Evolutionary conservation across 2,797 vertebrate species (phyloP).

Genomic region (Falco biarmicus): DNA sequence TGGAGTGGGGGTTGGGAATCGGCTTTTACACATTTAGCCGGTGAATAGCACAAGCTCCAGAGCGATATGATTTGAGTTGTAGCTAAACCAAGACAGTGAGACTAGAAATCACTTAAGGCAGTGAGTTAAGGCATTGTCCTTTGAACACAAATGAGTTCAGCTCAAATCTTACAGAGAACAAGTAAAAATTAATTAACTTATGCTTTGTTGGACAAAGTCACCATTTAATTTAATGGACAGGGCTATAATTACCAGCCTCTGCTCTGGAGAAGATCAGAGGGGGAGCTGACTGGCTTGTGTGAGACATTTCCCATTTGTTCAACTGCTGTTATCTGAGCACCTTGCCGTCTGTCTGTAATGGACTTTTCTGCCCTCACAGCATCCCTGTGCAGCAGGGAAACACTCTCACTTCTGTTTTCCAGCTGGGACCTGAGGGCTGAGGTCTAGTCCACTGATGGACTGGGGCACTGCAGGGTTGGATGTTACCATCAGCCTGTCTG

Average conservation of each 20-base stretch:
- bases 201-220: neutral
- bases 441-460: neutral
- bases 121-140: neutral
- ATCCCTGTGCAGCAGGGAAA: neutral
- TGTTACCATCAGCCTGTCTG: neutral
- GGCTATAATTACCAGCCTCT: neutral
- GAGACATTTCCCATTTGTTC: constrained; percentile 1
- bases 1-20: neutral
- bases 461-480: neutral
- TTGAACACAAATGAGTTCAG: neutral
- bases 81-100: neutral
- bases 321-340: rapidly evolving
- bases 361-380: neutral
- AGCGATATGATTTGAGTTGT: neutral
- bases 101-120: neutral
- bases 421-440: neutral
- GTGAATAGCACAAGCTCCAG: neutral
- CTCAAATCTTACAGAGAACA: neutral
- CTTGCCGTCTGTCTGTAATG: neutral
- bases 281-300: neutral
- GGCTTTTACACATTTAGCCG: neutral
- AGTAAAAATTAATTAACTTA: constrained; percentile 27
- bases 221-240: neutral
- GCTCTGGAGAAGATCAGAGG: neutral
- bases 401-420: neutral